These are phyloP conservation scores for Nansenia antarctica DNA, from an alignment of 2,113 vertebrate genomes.

Conservation along the genomic window DNA sequence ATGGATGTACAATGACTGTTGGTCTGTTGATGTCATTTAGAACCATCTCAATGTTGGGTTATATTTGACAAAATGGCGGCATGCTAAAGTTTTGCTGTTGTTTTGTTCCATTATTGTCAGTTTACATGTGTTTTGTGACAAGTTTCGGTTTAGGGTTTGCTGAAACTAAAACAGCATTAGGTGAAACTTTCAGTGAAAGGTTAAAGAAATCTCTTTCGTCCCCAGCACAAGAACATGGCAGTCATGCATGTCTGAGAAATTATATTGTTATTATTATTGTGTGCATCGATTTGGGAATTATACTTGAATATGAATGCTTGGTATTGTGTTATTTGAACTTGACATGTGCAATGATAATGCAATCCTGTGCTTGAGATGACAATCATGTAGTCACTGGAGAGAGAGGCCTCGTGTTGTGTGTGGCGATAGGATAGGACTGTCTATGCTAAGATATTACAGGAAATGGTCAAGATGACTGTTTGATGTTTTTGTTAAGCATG, in stretches of 20 bases:
- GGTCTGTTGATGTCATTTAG: no score
- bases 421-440: not conserved
- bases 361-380: conserved; percentile 33
- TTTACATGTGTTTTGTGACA: not conserved
- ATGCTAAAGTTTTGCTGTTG: not conserved
- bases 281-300: not conserved
- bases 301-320: conserved; percentile 15
- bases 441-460: not conserved
- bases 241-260: conserved; percentile 6
- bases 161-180: not conserved
- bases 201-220: not conserved
- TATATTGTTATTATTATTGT: not conserved
- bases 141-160: not conserved
- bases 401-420: not conserved
- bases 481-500: conserved; percentile 3
- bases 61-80: not conserved
- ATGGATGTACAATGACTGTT: no score
- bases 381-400: conserved; percentile 4
- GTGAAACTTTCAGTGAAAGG: not conserved
- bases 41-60: not conserved
- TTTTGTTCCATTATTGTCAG: not conserved
- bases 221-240: not conserved
- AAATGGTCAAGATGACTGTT: not conserved
- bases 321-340: not conserved
- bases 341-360: conserved; percentile 2